Base-by-base conservation (phyloP, 2,113 vertebrate genomes). In the Centropristis striata region DNA sequence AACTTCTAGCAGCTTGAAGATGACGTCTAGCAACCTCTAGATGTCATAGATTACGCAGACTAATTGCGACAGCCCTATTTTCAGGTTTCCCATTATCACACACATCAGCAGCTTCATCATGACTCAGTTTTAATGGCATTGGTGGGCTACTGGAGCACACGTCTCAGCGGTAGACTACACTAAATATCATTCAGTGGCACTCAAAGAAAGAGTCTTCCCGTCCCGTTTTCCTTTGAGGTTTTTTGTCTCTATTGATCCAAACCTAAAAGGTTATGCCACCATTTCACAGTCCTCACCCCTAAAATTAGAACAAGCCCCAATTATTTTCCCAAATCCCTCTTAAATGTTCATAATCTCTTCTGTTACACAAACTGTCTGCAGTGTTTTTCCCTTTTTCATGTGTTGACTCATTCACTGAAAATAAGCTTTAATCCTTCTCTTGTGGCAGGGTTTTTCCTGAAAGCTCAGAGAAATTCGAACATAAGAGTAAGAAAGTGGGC, bases 301-400 rank as follows among this genome's bases (percentile, higher is more conserved):
- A 69, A 86, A 88, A 85, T 92, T 83, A 88, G 75, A 91, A 87
- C 86, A 87, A 90, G 73, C 76, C 47, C 64, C 83, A 91, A 91
- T 92, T 91, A 90, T 92, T 93, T 86, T 23, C 41, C 16, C 63
- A 91, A 93, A 93, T 92, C 88, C 91, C 70, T 90, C 88, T 90
- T 93, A 91, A 94, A 92, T 90, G 87, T 91, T 90, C 71, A 87
- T 93, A 93, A 93, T 91, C 92, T 90, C 87, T 80, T 90, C 92
- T 91, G 90, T 93, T 91, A 88, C 83, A 86, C 72, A 92, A 92
- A 91, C 87, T 86, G 87, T 90, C 77, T 89, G 87, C 81, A 86
- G 69, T 91, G 87, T 87, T 83, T 83, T 84, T 73, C 65, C 42
- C 78, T 49, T 76, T 88, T 91, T 81, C 68, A 66, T 81, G 75